phyloP scores from a whole-genome alignment of 2,888 invertebrate species.

The Pachycephus smyrnensis region DNA sequence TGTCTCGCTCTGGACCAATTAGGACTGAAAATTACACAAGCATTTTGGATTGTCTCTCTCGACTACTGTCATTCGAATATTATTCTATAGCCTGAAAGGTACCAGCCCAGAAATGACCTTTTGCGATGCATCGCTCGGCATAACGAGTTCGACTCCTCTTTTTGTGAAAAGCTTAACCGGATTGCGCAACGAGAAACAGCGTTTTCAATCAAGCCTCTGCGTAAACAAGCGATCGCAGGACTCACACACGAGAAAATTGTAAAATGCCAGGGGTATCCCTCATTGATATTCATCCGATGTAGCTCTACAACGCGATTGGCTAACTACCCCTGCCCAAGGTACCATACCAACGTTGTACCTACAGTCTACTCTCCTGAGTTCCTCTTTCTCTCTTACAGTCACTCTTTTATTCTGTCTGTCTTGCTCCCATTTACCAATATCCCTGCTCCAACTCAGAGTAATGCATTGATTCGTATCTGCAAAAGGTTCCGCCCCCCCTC shows the following conservation, averaged over 20 bases:
- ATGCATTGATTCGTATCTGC: slow-evolving; percentile 57
- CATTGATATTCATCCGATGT: slow-evolving; percentile 64
- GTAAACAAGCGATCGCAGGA: slow-evolving; percentile 37
- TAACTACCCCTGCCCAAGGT: slow-evolving; percentile 51
- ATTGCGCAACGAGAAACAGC: slow-evolving; percentile 39
- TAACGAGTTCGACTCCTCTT: slow-evolving; percentile 3
- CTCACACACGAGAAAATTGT: slow-evolving; percentile 50
- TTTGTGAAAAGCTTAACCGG: slow-evolving; percentile 22
- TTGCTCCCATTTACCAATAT: slow-evolving; percentile 16
- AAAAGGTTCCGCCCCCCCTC: slow-evolving; percentile 45
- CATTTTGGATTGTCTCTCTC: no score
- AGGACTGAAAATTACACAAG: no score
- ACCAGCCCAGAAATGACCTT: no score
- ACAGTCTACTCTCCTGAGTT: slow-evolving; percentile 6
- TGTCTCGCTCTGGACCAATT: no score
- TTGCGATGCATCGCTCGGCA: background rate
- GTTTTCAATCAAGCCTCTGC: slow-evolving; percentile 49
- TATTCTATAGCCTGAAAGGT: no score
- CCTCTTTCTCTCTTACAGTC: slow-evolving; percentile 20
- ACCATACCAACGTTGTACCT: no score
- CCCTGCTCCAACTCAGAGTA: slow-evolving; percentile 47
- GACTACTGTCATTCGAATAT: no score
- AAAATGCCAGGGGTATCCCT: slow-evolving; percentile 55
- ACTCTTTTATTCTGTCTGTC: slow-evolving; percentile 9
- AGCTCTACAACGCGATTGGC: slow-evolving; percentile 59